Evolutionary conservation across 1,140 invertebrate genomes (phyloP), one percentile per base, ranked within the genome.

Genomic region (Ptiloglossa arizonensis): DNA sequence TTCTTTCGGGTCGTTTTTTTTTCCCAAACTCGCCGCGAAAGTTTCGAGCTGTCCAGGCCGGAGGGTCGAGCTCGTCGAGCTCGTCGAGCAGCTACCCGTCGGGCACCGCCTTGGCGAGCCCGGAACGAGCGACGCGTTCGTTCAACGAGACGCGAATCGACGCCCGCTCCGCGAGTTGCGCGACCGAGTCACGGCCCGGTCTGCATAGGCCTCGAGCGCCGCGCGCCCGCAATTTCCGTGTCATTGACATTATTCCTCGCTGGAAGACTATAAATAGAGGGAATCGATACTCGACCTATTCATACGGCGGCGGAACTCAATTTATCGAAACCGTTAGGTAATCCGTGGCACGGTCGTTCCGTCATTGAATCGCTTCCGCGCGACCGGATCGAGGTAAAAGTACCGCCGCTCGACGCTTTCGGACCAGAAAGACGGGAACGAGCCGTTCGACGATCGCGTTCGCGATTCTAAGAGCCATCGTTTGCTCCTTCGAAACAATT

Each of bases 241-340:
- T 77, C 75, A 77, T 77, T 77, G 75, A 62, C 68, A 71, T 70
- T 77, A 77, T 77, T 71, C 57, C 32, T 15, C 22, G 56, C 35
- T 24, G n/a, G 46, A 54, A 71, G 57, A 60, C 44, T 77, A 63
- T 71, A 77, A 77, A 77, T 71, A 71, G 57, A 62, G 57, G 1
- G 46, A 71, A 71, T 77, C 75, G 68, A 77, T 77, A 56, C 35
- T 15, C 67, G 67, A 62, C 44, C 67, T 77, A 60, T 77, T 63
- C 46, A 71, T 63, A 54, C 35, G 5, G 13, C 15, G 35, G n/a
- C 27, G 5, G 24, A 46, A 54, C 46, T 15, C 15, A 73, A 86
- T 59, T 86, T 79, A 79, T 69, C 66, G 62, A 81, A 68, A 70
- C 57, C 57, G 80, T 22, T 54, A 32, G 38, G n/a, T n/a, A 63